Evolutionary conservation across 2,888 invertebrate genomes (phyloP).

Genomic region (Drosophila quasianomalipes): DNA sequence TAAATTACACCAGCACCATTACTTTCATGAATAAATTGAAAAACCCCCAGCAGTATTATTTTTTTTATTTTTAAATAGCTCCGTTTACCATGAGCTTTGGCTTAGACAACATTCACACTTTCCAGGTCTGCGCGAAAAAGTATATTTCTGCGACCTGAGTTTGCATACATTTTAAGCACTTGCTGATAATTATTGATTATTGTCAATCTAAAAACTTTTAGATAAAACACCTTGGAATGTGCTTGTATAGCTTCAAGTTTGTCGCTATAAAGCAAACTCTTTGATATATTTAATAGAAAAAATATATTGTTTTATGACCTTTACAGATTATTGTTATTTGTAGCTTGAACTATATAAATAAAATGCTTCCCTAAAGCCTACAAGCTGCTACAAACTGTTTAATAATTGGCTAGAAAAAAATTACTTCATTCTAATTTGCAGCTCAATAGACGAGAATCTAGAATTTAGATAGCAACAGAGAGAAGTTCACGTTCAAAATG

Average conservation of each 20-base stretch:
- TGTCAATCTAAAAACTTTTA: neutral
- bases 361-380: neutral
- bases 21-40: neutral
- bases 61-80: neutral
- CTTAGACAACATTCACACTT: neutral
- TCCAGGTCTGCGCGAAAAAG: neutral
- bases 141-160: neutral
- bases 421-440: neutral
- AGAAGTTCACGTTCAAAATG: slow-evolving; percentile 3
- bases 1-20: neutral
- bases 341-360: neutral
- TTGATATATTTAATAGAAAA: neutral
- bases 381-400: neutral
- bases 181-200: slow-evolving; percentile 11
- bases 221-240: neutral
- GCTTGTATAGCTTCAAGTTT: neutral
- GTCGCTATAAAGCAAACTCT: neutral
- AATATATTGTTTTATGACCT: neutral
- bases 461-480: slow-evolving; percentile 8
- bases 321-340: neutral
- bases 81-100: neutral
- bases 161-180: neutral
- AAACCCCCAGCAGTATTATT: neutral
- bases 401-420: neutral
- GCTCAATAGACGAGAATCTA: no score